Evolutionary conservation across 1,140 invertebrate species (phyloP).

Genomic region (Maniola jurtina): DNA sequence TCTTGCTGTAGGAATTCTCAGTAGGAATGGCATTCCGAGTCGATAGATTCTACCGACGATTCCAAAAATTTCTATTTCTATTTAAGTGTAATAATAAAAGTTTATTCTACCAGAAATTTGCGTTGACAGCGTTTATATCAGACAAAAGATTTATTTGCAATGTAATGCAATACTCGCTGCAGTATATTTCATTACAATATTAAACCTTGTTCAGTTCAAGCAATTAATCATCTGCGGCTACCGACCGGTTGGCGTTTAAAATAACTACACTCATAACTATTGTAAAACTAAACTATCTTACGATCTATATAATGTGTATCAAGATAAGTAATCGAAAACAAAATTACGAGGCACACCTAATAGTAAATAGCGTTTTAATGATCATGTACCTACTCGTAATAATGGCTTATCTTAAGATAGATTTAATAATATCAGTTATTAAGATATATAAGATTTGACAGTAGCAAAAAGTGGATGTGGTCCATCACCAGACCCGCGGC

Average conservation of each 20-base stretch:
- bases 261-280: not conserved
- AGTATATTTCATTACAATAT: slow-evolving; percentile 5
- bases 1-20: no score
- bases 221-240: slow-evolving; percentile 2
- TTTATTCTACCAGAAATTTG: not conserved
- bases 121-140: not conserved
- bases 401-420: no score
- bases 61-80: no score
- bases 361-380: not conserved
- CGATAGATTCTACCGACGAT: no score
- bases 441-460: not conserved
- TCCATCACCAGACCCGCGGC: no score
- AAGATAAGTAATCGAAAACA: not conserved
- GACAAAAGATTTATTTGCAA: not conserved
- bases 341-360: not conserved
- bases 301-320: not conserved
- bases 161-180: slow-evolving; percentile 1
- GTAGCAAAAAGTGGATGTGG: no score
- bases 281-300: not conserved
- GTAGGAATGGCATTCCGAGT: no score
- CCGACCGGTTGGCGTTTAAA: not conserved
- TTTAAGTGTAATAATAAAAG: no score
- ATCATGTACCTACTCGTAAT: not conserved
- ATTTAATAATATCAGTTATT: not conserved
- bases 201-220: not conserved